Conservation (phyloP, 2,888 invertebrate genomes). For the Myathropa florea region DNA sequence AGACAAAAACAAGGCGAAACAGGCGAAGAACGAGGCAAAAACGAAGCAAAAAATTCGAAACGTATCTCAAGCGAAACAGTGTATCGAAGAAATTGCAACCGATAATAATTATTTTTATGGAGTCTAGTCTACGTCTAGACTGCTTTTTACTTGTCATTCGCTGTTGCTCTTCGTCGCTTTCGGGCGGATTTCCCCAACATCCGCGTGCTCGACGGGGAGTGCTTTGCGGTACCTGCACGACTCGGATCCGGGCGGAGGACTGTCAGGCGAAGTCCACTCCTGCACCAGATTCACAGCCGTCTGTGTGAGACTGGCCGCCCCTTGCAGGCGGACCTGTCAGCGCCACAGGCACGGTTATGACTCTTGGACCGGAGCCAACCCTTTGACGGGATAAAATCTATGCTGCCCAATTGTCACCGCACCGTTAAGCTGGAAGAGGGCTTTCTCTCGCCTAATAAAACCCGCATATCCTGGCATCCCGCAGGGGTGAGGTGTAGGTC, state of each 20-base stretch:
- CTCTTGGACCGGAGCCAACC: constrained; percentile 30
- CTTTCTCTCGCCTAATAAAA: constrained; percentile 44
- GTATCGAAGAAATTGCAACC: constrained; percentile 80
- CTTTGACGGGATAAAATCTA: constrained; percentile 13
- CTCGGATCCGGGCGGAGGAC: not conserved
- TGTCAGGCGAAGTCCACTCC: not conserved
- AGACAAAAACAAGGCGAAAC: not conserved
- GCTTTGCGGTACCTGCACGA: not conserved
- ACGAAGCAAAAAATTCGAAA: not conserved
- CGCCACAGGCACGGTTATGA: not conserved
- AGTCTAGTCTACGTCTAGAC: constrained; percentile 81
- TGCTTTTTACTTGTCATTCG: constrained; percentile 76
- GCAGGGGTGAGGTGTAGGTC: not conserved
- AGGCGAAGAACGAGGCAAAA: not conserved
- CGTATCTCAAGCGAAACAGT: constrained; percentile 36
- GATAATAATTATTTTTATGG: constrained; percentile 81
- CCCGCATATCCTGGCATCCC: constrained; percentile 4
- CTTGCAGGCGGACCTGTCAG: not conserved
- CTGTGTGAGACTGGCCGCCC: no score
- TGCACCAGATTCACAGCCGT: no score
- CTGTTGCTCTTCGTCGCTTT: constrained; percentile 47
- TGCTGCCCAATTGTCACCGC: constrained; percentile 47
- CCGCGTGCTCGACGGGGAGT: not conserved
- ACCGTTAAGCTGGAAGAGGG: not conserved
- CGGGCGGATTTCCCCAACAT: not conserved